Percentiles rank a stretch among this genome's conserved stretches.
Evolutionary conservation across 2,797 vertebrate species (phyloP).

Genomic region (Aldrovandia affinis): DNA sequence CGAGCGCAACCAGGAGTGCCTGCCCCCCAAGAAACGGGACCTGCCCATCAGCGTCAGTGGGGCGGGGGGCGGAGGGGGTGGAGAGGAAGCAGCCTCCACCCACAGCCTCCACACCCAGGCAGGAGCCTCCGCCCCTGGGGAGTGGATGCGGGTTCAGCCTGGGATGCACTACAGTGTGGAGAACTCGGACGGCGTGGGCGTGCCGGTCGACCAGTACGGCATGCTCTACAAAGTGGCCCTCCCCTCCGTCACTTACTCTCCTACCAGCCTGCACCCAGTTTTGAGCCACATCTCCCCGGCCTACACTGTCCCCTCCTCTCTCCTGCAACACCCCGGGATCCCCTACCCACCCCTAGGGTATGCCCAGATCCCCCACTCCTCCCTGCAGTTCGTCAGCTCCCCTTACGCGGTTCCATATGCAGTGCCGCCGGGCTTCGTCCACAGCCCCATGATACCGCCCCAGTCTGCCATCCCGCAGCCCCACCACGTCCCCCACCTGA

Average conservation of each 20-base stretch:
- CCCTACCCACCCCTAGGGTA: slow-evolving; percentile 89
- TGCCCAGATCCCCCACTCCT: slow-evolving; percentile 88
- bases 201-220: slow-evolving; percentile 90
- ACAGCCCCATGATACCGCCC: slow-evolving; percentile 84
- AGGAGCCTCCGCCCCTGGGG: slow-evolving; percentile 66
- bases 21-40: slow-evolving; percentile 97
- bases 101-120: slow-evolving; percentile 74
- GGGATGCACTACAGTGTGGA: slow-evolving; percentile 81
- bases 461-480: slow-evolving; percentile 80
- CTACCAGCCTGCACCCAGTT: slow-evolving; percentile 86
- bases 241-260: slow-evolving; percentile 85
- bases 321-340: slow-evolving; percentile 88
- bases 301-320: slow-evolving; percentile 87
- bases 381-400: slow-evolving; percentile 90
- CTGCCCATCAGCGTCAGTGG: slow-evolving; percentile 67
- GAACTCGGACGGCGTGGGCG: slow-evolving; percentile 79
- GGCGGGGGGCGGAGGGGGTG: slow-evolving; percentile 31
- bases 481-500: slow-evolving; percentile 87
- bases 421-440: slow-evolving; percentile 84
- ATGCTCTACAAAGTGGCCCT: slow-evolving; percentile 96
- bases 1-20: slow-evolving; percentile 96
- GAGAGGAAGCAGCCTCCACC: slow-evolving; percentile 65
- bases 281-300: slow-evolving; percentile 87
- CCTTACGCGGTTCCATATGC: slow-evolving; percentile 92
- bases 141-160: slow-evolving; percentile 81